phyloP scores from a whole-genome alignment of 2,797 vertebrate species.

The Coendou prehensilis region DNA sequence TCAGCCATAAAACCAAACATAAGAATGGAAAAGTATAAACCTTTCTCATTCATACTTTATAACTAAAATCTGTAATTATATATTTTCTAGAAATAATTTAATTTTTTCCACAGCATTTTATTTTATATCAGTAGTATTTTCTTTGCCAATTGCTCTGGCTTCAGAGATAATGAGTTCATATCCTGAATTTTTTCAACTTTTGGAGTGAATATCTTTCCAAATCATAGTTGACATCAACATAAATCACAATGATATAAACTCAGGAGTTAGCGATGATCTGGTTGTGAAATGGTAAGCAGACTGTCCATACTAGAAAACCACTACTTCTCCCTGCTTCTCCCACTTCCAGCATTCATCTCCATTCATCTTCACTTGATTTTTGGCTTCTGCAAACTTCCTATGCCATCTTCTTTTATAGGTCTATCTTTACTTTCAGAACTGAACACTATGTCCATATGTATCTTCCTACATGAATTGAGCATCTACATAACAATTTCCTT shows the following conservation, averaged over 20 bases:
- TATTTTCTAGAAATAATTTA: slow-evolving; percentile 23
- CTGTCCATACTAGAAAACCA: background rate
- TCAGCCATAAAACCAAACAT: slow-evolving; percentile 55
- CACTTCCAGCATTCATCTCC: background rate
- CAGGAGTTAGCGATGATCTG: background rate
- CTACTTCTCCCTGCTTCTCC: background rate
- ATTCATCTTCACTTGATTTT: background rate
- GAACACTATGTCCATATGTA: background rate
- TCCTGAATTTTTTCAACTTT: background rate
- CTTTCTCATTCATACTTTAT: slow-evolving; percentile 17
- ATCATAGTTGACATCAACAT: slow-evolving; percentile 2
- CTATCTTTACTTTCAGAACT: background rate
- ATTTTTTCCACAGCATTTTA: background rate
- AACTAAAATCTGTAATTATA: slow-evolving; percentile 25
- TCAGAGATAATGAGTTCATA: background rate
- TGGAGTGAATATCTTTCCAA: background rate
- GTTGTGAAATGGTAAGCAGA: background rate
- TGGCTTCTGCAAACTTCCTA: background rate
- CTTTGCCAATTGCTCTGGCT: background rate
- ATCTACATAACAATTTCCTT: background rate
- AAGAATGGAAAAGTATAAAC: slow-evolving; percentile 48
- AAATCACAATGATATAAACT: background rate
- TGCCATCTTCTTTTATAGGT: background rate
- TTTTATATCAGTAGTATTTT: slow-evolving; percentile 20
- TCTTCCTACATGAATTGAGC: background rate